phyloP scores from a whole-genome alignment of 2,113 vertebrate species.

The Nothoprocta pentlandii region DNA sequence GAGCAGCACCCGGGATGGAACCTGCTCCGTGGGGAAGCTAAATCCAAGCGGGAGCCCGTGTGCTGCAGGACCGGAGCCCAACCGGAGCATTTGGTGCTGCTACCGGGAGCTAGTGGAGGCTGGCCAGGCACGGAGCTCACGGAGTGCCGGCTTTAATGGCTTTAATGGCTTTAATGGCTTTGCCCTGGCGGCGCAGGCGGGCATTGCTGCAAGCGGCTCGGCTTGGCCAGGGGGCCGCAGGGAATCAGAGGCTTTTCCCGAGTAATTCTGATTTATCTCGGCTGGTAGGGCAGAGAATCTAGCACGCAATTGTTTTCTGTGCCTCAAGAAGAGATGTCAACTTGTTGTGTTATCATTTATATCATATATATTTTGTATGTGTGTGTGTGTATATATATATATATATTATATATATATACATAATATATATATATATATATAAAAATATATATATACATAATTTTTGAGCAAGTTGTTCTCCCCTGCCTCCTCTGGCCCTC shows the following conservation, averaged over 20 bases:
- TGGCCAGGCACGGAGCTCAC: neutral
- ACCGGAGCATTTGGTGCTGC: neutral
- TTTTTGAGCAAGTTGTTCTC: neutral
- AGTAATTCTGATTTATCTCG: neutral
- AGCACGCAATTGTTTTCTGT: neutral
- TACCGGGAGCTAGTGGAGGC: neutral
- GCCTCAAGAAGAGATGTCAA: neutral
- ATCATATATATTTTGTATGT: no score
- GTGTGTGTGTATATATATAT: neutral
- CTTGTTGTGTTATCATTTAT: accelerated
- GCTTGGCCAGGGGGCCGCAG: neutral
- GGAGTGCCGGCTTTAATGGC: neutral
- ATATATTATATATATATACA: neutral
- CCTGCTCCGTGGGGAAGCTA: neutral
- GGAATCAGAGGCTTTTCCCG: neutral
- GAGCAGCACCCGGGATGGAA: neutral
- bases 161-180: neutral
- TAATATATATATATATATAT: no score
- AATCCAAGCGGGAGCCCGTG: neutral
- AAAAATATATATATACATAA: neutral
- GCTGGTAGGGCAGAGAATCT: neutral
- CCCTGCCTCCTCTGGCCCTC: neutral
- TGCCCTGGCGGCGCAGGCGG: neutral
- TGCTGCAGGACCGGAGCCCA: neutral
- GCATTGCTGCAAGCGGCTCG: neutral